These are phyloP conservation scores for Cololabis saira DNA, from an alignment of 2,113 vertebrate genomes.

Conservation along the genomic window DNA sequence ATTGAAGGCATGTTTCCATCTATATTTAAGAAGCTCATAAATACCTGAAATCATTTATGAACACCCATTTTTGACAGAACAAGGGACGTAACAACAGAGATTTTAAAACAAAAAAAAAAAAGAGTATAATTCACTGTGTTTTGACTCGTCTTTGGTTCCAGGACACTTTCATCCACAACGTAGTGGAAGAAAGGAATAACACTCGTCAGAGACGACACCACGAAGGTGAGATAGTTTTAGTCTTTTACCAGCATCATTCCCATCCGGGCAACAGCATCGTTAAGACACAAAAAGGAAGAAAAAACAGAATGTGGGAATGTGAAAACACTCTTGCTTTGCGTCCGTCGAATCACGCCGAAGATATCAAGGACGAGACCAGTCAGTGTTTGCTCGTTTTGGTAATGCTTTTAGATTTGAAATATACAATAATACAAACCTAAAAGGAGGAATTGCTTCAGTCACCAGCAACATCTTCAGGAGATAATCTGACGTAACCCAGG, in stretches of 20 bases:
- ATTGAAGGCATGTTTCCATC: background rate
- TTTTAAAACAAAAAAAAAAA: too few relatives aligned
- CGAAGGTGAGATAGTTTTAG: background rate
- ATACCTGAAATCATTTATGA: background rate
- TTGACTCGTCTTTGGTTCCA: background rate
- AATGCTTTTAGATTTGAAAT: too few relatives aligned
- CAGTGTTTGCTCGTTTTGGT: background rate
- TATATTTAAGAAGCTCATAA: background rate
- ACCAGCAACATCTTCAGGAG: too few relatives aligned
- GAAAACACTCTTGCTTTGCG: background rate
- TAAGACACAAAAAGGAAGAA: too few relatives aligned
- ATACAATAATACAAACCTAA: too few relatives aligned
- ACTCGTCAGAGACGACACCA: conserved; percentile 9
- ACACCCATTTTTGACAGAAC: background rate
- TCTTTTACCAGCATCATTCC: too few relatives aligned
- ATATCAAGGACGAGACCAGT: too few relatives aligned
- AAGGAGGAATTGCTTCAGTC: too few relatives aligned
- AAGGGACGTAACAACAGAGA: background rate
- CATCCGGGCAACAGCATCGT: too few relatives aligned
- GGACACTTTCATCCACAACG: background rate
- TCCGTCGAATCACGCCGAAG: background rate
- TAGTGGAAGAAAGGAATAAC: conserved; percentile 22
- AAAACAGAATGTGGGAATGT: too few relatives aligned
- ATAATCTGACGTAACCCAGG: too few relatives aligned
- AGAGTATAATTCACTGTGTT: conserved; percentile 40